Conservation (phyloP, 2,113 vertebrate genomes). For the Synodontis membranacea region DNA sequence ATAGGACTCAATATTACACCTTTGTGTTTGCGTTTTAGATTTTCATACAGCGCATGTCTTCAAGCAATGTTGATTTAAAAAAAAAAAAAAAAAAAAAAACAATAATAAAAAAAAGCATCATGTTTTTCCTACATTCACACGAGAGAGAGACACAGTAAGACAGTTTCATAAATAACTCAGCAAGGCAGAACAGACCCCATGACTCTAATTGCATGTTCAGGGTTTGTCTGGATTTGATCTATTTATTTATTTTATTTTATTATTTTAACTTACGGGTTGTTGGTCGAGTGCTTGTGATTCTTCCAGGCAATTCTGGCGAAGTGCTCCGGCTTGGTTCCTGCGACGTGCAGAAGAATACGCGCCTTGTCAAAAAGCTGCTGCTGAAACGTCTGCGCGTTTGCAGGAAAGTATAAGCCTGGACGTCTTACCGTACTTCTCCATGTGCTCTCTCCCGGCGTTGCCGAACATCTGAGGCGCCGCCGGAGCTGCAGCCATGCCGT, state of each 20-base stretch:
- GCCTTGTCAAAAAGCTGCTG: background rate
- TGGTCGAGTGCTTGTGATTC: constrained; percentile 94
- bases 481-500: constrained; percentile 77
- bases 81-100: no score
- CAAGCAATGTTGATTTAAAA: no score
- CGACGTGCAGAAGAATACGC: constrained; percentile 28
- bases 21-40: no score
- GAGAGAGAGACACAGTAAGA: no score
- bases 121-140: no score
- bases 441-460: constrained; percentile 86
- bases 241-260: no score
- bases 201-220: background rate
- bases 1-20: no score
- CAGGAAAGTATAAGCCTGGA: background rate
- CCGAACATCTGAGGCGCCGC: constrained; percentile 85
- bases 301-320: constrained; percentile 99
- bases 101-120: no score
- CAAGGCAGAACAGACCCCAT: no score
- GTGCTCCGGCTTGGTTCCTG: constrained; percentile 90
- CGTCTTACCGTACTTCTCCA: constrained; percentile 90
- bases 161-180: no score
- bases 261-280: constrained; percentile 86
- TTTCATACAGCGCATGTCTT: no score
- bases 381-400: background rate
- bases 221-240: no score